Conservation (phyloP, 2,797 vertebrate species). For the Psittacula echo region DNA sequence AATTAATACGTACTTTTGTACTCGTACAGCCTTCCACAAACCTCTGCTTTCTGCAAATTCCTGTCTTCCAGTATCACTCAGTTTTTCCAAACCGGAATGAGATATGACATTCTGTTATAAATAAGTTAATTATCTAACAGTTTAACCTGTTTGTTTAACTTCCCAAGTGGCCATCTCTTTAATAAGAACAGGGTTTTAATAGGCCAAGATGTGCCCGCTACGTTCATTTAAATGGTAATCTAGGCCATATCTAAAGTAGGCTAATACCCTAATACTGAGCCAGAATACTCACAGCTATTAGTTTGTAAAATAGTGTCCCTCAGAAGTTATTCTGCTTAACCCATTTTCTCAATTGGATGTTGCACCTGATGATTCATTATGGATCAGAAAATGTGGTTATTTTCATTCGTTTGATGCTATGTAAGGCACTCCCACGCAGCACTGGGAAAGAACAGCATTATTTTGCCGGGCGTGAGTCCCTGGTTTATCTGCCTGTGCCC, state of each 20-base stretch:
- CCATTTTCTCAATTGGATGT: slow-evolving; percentile 13
- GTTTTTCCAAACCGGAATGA: fast-evolving
- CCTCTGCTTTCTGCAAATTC: background rate
- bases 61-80: background rate
- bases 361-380: background rate
- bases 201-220: background rate
- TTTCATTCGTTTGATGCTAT: background rate
- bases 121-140: background rate
- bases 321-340: slow-evolving; percentile 4
- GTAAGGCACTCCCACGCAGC: background rate
- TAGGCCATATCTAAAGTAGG: slow-evolving; percentile 38
- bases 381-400: background rate
- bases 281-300: slow-evolving; percentile 46
- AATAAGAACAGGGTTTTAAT: slow-evolving; percentile 33
- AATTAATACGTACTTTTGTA: background rate
- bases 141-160: slow-evolving; percentile 35
- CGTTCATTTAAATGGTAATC: background rate
- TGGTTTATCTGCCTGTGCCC: background rate
- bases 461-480: background rate
- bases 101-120: background rate
- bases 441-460: background rate
- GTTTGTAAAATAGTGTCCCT: slow-evolving; percentile 28
- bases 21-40: fast-evolving
- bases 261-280: background rate
- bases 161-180: slow-evolving; percentile 14